phyloP scores from a whole-genome alignment of 2,113 vertebrate species.

The Arvicanthis niloticus region DNA sequence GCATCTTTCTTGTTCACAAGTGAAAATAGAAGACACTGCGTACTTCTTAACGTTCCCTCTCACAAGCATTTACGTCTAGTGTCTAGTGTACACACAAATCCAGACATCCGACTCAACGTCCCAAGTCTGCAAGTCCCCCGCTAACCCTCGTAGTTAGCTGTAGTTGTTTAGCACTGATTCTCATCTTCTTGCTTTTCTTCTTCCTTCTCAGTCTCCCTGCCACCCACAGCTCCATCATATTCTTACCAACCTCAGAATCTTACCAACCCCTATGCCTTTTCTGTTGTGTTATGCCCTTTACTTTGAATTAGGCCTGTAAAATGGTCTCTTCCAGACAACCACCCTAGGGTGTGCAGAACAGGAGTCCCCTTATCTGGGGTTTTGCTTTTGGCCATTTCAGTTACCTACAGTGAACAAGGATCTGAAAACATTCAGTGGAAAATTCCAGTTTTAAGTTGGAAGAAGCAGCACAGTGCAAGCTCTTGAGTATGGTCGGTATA shows the following conservation, averaged over 20 bases:
- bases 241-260: background rate
- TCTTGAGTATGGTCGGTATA: background rate
- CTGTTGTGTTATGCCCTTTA: background rate
- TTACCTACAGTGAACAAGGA: background rate
- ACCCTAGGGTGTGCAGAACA: background rate
- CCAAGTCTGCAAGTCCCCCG: background rate
- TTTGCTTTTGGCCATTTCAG: background rate
- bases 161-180: background rate
- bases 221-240: fast-evolving
- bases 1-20: background rate
- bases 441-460: background rate
- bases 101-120: background rate
- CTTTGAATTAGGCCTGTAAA: background rate
- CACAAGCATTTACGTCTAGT: background rate
- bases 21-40: background rate
- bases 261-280: background rate
- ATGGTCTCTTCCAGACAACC: background rate
- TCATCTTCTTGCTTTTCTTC: background rate
- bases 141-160: too few species aligned
- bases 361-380: background rate
- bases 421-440: background rate
- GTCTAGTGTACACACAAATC: background rate
- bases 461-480: too few species aligned
- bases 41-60: background rate
- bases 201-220: background rate